Conservation (phyloP, 1,140 invertebrate species). For the Cherax quadricarinatus region DNA sequence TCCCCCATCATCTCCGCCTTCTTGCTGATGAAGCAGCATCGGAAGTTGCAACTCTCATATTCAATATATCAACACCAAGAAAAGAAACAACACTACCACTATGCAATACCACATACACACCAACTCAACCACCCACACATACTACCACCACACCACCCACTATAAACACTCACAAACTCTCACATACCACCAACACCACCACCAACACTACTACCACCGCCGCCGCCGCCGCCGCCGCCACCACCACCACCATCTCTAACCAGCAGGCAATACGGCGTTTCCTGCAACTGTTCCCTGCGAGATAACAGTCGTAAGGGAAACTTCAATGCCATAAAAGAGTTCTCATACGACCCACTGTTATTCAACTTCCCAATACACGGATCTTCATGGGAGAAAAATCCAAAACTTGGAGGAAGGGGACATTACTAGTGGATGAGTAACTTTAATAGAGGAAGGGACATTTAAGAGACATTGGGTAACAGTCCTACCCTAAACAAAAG, state of each 20-base stretch:
- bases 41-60: no score
- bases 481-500: no score
- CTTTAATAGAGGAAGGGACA: no score
- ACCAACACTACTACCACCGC: background rate
- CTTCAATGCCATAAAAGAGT: conserved; percentile 20
- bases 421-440: no score
- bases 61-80: no score
- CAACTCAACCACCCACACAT: background rate
- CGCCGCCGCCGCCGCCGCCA: background rate
- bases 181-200: background rate
- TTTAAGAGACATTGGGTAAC: no score
- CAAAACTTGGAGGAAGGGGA: no score
- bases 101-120: background rate
- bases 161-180: background rate
- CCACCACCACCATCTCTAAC: no score
- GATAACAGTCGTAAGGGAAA: conserved; percentile 29
- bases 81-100: background rate
- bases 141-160: background rate
- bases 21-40: no score
- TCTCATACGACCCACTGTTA: conserved; percentile 31
- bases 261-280: background rate
- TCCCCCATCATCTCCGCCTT: no score
- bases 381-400: conserved; percentile 30
- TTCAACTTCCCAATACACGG: conserved; percentile 33
- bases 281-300: background rate